Conservation (phyloP, 2,888 invertebrate genomes). For the Augiades crinisus region DNA sequence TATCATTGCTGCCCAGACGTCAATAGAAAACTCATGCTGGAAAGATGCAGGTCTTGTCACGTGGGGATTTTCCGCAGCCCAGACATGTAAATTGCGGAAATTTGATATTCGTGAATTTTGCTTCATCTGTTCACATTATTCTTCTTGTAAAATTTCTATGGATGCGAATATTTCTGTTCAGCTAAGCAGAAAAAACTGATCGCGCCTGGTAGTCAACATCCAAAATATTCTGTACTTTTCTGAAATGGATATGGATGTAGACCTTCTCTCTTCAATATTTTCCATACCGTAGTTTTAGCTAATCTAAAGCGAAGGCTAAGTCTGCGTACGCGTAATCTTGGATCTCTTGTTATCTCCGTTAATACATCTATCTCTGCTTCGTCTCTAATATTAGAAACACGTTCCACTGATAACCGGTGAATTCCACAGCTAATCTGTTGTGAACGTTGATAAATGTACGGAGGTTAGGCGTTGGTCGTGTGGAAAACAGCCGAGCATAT, state of each 20-base stretch:
- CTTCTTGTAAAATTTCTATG: too few species aligned
- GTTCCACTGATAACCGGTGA: background rate
- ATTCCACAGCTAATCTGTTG: background rate
- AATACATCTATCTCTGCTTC: background rate
- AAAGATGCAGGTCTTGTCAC: too few species aligned
- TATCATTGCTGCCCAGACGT: background rate
- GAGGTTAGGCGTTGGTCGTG: background rate
- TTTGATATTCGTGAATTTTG: background rate
- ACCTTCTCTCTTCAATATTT: background rate
- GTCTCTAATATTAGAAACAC: background rate
- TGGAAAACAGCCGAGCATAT: conserved; percentile 1
- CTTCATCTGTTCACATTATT: background rate
- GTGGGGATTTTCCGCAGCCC: background rate
- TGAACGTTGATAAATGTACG: background rate
- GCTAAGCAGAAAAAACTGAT: background rate
- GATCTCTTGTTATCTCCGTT: background rate
- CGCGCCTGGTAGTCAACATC: background rate
- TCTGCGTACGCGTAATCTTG: background rate
- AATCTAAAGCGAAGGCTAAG: background rate
- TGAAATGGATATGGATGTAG: background rate
- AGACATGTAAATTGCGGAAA: background rate
- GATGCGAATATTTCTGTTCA: background rate
- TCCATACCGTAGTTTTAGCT: conserved; percentile 2
- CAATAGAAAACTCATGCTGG: background rate
- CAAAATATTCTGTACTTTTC: too few species aligned